These are phyloP conservation scores for Platycheirus rosarum DNA, from an alignment of 2,888 invertebrate species.

Conservation along the genomic window DNA sequence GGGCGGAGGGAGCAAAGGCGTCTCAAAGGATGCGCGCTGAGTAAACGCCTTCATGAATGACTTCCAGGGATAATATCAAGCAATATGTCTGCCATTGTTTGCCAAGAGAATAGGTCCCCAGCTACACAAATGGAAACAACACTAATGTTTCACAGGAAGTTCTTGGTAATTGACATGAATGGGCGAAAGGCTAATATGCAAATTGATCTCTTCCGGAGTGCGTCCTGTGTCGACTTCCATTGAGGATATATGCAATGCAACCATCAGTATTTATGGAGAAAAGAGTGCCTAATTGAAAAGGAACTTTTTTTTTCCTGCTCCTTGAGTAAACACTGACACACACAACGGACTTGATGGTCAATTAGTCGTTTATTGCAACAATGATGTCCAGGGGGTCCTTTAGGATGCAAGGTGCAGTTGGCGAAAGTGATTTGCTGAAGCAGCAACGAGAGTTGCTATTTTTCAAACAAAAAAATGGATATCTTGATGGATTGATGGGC, in stretches of 20 bases:
- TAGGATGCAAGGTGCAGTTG: background rate
- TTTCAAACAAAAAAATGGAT: conserved; percentile 7
- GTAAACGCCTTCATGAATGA: conserved; percentile 28
- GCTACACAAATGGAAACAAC: background rate
- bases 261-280: conserved; percentile 5
- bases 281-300: conserved; percentile 21
- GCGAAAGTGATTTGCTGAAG: conserved; percentile 36
- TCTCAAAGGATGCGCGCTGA: conserved; percentile 50
- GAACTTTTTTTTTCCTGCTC: conserved; percentile 15
- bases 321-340: conserved; percentile 26
- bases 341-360: conserved; percentile 33
- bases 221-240: background rate
- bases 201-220: conserved; percentile 60
- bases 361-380: conserved; percentile 39
- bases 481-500: conserved; percentile 23
- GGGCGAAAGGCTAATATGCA: conserved; percentile 60
- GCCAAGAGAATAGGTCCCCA: background rate
- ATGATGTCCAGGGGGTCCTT: background rate
- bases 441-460: background rate
- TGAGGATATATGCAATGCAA: background rate
- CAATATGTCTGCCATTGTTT: conserved; percentile 49
- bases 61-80: conserved; percentile 35
- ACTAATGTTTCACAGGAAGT: conserved; percentile 46
- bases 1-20: too few species aligned
- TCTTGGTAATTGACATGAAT: conserved; percentile 50